Evolutionary conservation across 2,113 vertebrate species (phyloP).

Genomic region (Galemys pyrenaicus): DNA sequence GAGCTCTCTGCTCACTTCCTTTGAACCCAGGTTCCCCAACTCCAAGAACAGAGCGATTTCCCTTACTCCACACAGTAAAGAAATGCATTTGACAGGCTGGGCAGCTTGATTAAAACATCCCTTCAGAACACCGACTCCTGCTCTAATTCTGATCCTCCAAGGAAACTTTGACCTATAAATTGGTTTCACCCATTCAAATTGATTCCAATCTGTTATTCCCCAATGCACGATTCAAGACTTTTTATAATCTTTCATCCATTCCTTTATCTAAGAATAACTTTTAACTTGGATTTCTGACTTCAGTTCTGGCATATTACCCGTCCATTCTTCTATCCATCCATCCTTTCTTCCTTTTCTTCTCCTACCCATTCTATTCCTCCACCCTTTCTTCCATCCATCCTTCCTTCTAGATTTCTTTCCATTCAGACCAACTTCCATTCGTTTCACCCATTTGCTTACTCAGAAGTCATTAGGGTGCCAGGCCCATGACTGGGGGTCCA

Average conservation of each 20-base stretch:
- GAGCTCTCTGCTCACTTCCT: not conserved
- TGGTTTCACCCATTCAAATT: not conserved
- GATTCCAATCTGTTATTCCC: not conserved
- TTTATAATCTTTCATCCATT: not conserved
- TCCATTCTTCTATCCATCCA: too few species aligned
- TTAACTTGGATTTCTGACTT: not conserved
- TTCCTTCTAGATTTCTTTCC: not conserved
- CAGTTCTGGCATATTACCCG: not conserved
- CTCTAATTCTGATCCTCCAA: not conserved
- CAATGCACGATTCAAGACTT: not conserved
- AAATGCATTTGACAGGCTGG: not conserved
- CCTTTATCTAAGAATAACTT: slow-evolving; percentile 12
- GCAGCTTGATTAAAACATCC: not conserved
- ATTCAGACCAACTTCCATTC: not conserved
- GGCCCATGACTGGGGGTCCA: not conserved
- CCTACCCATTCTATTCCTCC: not conserved
- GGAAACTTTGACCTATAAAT: not conserved
- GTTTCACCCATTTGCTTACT: not conserved
- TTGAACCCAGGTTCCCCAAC: not conserved
- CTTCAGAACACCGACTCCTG: not conserved
- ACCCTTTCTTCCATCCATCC: not conserved
- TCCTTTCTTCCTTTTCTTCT: too few species aligned
- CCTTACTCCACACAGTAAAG: not conserved
- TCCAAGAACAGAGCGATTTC: not conserved
- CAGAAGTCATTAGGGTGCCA: not conserved